Base-by-base conservation (phyloP, 1,140 invertebrate species). In the Neodiprion pinetum region DNA sequence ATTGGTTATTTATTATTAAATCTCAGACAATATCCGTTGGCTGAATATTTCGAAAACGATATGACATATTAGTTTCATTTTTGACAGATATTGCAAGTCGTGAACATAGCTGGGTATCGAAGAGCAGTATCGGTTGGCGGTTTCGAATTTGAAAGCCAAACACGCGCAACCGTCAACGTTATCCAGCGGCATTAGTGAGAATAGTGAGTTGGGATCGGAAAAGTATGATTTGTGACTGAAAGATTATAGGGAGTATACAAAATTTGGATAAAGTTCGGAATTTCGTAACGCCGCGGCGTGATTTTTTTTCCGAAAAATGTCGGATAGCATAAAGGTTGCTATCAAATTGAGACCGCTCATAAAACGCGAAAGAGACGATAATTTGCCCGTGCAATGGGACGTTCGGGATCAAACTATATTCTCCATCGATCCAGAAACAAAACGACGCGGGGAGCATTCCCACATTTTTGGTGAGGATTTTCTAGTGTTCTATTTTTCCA, bases 291-390 rank as follows among this genome's bases (percentile, higher is more conserved):
- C 53, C 11, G 9, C 7, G n/a, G 53, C 28, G 28, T 40, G 28
- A 40, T 40, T 40, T 5, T 40, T 40, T 40, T 40, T 40, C 53
- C 53, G 67, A 73, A 75, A 81, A 76, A 90, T 90, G 89, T 87
- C 86, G 1, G 90, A 92, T 79, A 93, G 92, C 79, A 61, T 61
- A 61, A 91, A 93, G 88, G 94, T 95, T 21, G 93, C 93, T 49
- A 92, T 95, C 66, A 93, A 94, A 88, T 89, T 94, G 66, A 89
- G 94, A 70, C 94, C 94, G 17, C 85, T 94, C 17, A 92, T 94
- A 77, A 81, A 88, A 76, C 89, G 91, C 21, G 93, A 94, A 86
- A 86, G 90, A 66, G 90, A 92, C 61, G 90, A 92, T 1, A 90
- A 91, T 75, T 81, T 89, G 21, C 78, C 83, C n/a, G 82, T 89